Evolutionary conservation across 2,888 invertebrate genomes (phyloP).

Genomic region (Zaprionus lineosus): DNA sequence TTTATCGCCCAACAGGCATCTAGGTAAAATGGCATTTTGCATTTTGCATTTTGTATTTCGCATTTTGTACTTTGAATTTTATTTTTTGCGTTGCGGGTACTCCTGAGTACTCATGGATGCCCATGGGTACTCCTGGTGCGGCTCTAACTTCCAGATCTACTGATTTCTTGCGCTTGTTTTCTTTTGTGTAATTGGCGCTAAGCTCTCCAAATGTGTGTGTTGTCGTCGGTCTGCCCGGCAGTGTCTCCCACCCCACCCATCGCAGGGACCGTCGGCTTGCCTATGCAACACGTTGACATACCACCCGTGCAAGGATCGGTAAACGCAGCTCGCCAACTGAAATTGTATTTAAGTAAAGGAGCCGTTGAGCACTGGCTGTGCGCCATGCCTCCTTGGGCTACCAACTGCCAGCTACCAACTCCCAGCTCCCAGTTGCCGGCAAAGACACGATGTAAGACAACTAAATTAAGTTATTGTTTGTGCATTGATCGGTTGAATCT

Average conservation of each 20-base stretch:
- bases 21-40: constrained; percentile 67
- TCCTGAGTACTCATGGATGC: no score
- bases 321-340: constrained; percentile 7
- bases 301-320: constrained; percentile 68
- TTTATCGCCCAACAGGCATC: constrained; percentile 69
- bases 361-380: no score
- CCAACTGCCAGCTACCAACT: no score
- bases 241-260: neutral
- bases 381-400: no score
- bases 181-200: constrained; percentile 77
- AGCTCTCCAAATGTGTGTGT: constrained; percentile 55
- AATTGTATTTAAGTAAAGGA: constrained; percentile 5
- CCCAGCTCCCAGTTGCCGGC: constrained; percentile 47
- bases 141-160: constrained; percentile 31
- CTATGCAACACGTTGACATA: constrained; percentile 69
- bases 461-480: constrained; percentile 80
- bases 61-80: constrained; percentile 37
- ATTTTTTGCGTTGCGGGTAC: no score
- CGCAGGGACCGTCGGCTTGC: constrained; percentile 44
- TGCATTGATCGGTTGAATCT: constrained; percentile 2
- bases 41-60: constrained; percentile 19
- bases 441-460: constrained; percentile 64
- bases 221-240: constrained; percentile 14
- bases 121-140: constrained; percentile 8
- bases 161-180: constrained; percentile 37